Conservation (phyloP, 2,113 vertebrate genomes). For the Cichladusa arquata region DNA sequence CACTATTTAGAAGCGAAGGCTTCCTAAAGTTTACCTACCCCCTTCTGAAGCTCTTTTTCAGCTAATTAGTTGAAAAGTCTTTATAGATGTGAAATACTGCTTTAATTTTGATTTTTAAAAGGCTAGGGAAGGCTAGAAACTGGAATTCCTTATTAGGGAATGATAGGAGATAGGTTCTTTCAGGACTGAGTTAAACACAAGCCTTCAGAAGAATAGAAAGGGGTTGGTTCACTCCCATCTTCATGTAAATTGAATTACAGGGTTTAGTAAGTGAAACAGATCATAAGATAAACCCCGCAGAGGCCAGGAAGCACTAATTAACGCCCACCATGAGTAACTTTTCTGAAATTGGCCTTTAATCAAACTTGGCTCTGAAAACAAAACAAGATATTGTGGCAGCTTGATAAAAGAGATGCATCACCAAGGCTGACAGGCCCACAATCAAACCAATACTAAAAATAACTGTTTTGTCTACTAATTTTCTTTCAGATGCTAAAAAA, state of each 20-base stretch:
- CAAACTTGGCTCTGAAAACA: slow-evolving; percentile 62
- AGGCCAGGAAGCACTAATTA: slow-evolving; percentile 69
- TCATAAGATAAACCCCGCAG: slow-evolving; percentile 35
- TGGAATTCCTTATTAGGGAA: neutral
- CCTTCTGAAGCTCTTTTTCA: neutral
- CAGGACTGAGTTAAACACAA: slow-evolving; percentile 22
- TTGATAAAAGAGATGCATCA: slow-evolving; percentile 65
- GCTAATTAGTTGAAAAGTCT: neutral
- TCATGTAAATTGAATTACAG: slow-evolving; percentile 65
- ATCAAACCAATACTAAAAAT: slow-evolving; percentile 66
- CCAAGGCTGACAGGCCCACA: slow-evolving; percentile 52
- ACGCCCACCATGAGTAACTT: slow-evolving; percentile 54
- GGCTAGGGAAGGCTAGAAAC: neutral
- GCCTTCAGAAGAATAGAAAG: slow-evolving; percentile 15
- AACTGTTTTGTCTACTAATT: slow-evolving; percentile 43
- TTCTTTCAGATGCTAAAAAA: slow-evolving; percentile 52
- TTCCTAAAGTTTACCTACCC: neutral
- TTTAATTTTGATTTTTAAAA: neutral
- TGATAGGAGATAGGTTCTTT: neutral
- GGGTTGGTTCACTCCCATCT: slow-evolving; percentile 27
- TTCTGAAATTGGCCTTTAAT: slow-evolving; percentile 66
- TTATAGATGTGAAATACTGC: neutral
- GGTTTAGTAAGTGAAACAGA: slow-evolving; percentile 41
- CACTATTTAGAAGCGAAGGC: neutral
- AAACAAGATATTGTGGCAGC: slow-evolving; percentile 56